Evolutionary conservation across 2,888 invertebrate genomes (phyloP), one percentile per base, ranked within the genome.

Genomic region (Micoletzkya japonica): DNA sequence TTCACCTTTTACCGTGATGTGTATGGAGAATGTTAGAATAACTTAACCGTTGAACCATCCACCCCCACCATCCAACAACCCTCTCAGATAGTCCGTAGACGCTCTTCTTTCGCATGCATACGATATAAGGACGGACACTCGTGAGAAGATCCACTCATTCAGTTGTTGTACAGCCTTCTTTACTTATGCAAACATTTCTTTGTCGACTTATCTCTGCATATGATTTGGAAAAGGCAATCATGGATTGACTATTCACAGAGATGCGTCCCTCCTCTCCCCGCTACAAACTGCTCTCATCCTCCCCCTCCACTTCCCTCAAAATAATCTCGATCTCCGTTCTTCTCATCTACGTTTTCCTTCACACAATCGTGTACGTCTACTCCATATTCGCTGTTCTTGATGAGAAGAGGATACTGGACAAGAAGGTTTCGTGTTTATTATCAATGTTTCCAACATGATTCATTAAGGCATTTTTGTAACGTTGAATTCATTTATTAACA

Each of bases 361-460:
- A 66, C 37, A 54, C 30, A 14, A 36, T 66, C n/a, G 54, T 44
- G 17, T 66, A 34, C 32, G 26, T 66, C 34, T 66, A 66, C 64
- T 44, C 37, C 34, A 37, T 54, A 17, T 66, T 66, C 54, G 34
- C 52, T 0, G 28, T 66, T 2, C 7, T 54, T 4, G 64, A 66
- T 26, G 54, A 66, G 30, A 52, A 54, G 28, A 36, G 64, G 30
- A 54, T 30, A 54, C n/a, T 66, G 37, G 64, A 66, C 44, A 66
- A 66, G 28, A 66, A 54, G 64, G 64, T 66, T 17, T n/a, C 26
- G 4, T 36, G 14, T 10, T n/a, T 36, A 36, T 36, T 6, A 52
- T 20, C 10, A 1, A 52, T 52, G 39, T 17, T 17, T 39, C 39
- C 7, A 17, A 39, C 39, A 39, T 10, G 17, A 39, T 39, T 10